These are phyloP conservation scores for Virgularia gustaviana DNA, from an alignment of 92 coral and sea anemone species.

Conservation along the genomic window DNA sequence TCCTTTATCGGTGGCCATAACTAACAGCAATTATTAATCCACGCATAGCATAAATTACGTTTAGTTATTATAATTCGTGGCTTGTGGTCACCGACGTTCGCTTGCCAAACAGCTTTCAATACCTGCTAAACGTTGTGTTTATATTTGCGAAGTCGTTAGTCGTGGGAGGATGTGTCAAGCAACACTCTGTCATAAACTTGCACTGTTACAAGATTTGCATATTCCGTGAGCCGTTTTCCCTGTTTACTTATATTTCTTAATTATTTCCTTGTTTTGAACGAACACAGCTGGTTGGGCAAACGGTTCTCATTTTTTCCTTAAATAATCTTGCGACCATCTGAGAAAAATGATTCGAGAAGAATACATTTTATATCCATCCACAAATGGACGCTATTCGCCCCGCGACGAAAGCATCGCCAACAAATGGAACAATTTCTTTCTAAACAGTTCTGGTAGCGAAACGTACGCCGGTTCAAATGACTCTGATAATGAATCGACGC, in stretches of 20 bases:
- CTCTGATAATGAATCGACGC: not conserved
- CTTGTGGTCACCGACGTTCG: conserved; percentile 16
- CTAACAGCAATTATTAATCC: no score
- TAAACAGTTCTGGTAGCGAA: conserved; percentile 19
- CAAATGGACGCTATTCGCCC: not conserved
- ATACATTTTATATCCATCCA: no score
- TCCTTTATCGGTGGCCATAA: no score
- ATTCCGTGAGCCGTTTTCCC: not conserved
- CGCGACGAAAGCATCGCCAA: conserved; percentile 1
- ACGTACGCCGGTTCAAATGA: conserved; percentile 12
- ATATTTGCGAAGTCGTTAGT: not conserved
- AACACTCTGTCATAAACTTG: not conserved
- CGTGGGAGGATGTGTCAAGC: conserved; percentile 15
- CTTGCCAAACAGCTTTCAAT: not conserved
- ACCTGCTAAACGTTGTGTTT: conserved; percentile 16
- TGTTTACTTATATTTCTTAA: conserved; percentile 1
- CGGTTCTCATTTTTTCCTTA: conserved; percentile 14
- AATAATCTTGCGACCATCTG: not conserved
- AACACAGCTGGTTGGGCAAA: not conserved
- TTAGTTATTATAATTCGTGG: not conserved
- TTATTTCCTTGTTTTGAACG: no score
- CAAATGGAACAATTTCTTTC: conserved; percentile 28
- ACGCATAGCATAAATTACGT: not conserved
- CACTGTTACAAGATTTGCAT: conserved; percentile 25
- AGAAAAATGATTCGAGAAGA: not conserved